Conservation (phyloP, 2,113 vertebrate genomes). For the Aphyosemion australe region DNA sequence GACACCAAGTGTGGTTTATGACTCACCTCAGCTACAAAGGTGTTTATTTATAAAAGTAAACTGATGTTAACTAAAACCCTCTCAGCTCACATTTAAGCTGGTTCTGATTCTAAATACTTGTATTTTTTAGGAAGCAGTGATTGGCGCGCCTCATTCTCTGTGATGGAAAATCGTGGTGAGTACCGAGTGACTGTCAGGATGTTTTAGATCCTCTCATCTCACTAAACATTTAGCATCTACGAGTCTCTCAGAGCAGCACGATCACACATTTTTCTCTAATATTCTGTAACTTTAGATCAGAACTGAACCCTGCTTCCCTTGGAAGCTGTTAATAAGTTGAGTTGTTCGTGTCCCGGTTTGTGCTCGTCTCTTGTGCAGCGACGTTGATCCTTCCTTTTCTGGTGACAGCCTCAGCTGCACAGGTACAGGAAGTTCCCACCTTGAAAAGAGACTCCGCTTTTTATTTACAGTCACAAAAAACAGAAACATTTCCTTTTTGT, state of each 20-base stretch:
- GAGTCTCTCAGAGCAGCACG: no score
- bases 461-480: background rate
- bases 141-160: constrained; percentile 73
- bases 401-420: background rate
- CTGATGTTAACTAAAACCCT: no score
- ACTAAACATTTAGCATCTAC: background rate
- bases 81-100: constrained; percentile 16
- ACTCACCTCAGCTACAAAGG: no score
- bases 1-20: no score
- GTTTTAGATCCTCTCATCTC: constrained; percentile 1
- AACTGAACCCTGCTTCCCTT: constrained; percentile 27
- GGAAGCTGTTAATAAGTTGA: background rate
- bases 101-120: constrained; percentile 13
- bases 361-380: background rate
- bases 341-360: background rate
- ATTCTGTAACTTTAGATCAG: constrained; percentile 18
- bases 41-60: no score
- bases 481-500: constrained; percentile 10
- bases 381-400: background rate
- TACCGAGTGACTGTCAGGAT: constrained; percentile 40
- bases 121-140: constrained; percentile 73
- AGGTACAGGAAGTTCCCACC: constrained; percentile 12
- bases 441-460: constrained; percentile 3
- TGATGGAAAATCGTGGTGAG: constrained; percentile 85
- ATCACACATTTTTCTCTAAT: no score